phyloP scores from a whole-genome alignment of 2,888 invertebrate species.

The Stenoptilia bipunctidactyla region DNA sequence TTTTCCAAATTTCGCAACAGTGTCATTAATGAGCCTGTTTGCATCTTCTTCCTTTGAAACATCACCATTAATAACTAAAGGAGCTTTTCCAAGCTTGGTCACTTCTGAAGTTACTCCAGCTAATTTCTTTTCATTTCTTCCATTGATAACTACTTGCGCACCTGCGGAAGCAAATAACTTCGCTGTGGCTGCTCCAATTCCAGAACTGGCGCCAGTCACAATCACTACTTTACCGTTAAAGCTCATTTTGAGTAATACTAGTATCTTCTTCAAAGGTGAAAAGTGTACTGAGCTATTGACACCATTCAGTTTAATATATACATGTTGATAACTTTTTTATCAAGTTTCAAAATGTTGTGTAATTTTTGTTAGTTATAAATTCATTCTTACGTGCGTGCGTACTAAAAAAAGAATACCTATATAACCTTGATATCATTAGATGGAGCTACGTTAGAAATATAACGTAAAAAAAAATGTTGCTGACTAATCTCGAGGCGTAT shows the following conservation, averaged over 20 bases:
- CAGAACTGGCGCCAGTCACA: slow-evolving; percentile 75
- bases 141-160: slow-evolving; percentile 72
- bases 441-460: too few species aligned
- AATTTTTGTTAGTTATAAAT: too few species aligned
- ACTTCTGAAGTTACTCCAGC: slow-evolving; percentile 51
- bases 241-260: slow-evolving; percentile 15
- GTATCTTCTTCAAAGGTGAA: too few species aligned
- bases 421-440: too few species aligned
- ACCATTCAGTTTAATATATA: too few species aligned
- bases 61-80: slow-evolving; percentile 25
- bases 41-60: slow-evolving; percentile 25
- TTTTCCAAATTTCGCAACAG: slow-evolving; percentile 24
- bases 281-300: too few species aligned
- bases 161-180: slow-evolving; percentile 72
- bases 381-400: too few species aligned
- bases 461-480: too few species aligned
- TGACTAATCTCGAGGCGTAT: too few species aligned
- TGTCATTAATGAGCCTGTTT: slow-evolving; percentile 20
- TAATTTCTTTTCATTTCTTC: slow-evolving; percentile 74
- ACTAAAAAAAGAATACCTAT: too few species aligned
- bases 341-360: too few species aligned
- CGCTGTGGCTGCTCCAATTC: slow-evolving; percentile 77
- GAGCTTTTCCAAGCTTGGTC: slow-evolving; percentile 15
- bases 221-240: slow-evolving; percentile 51
- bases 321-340: too few species aligned